Evolutionary conservation across 2,113 vertebrate species (phyloP).

Genomic region (Poeciliopsis turrubarensis): DNA sequence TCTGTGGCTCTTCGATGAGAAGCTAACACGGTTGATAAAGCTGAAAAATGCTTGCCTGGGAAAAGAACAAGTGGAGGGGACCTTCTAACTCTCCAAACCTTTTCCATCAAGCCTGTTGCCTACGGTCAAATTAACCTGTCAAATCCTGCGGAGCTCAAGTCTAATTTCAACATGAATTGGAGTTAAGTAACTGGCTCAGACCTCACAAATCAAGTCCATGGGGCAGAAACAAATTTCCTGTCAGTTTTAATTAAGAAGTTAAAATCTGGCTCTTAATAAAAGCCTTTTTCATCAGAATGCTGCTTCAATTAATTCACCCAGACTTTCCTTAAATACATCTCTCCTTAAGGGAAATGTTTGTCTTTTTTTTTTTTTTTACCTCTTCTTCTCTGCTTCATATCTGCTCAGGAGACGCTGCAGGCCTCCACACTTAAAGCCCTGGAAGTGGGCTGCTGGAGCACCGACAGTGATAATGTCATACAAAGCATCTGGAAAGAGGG

Average conservation of each 20-base stretch:
- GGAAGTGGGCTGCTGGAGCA: slow-evolving; percentile 94
- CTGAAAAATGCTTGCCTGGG: slow-evolving; percentile 21
- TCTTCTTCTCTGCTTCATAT: slow-evolving; percentile 94
- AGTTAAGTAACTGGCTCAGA: slow-evolving; percentile 35
- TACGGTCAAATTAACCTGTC: slow-evolving; percentile 61
- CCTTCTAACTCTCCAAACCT: slow-evolving; percentile 44
- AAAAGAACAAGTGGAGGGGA: slow-evolving; percentile 36
- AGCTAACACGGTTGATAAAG: slow-evolving; percentile 17
- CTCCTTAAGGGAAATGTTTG: background rate
- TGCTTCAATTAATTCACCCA: slow-evolving; percentile 28
- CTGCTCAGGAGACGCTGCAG: slow-evolving; percentile 90
- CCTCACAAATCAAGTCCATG: slow-evolving; percentile 40
- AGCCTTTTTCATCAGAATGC: slow-evolving; percentile 27
- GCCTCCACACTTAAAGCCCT: slow-evolving; percentile 96
- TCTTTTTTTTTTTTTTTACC: slow-evolving; percentile 81
- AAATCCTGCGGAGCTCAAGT: slow-evolving; percentile 29
- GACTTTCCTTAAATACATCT: background rate
- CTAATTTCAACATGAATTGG: slow-evolving; percentile 36
- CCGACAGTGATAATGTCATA: slow-evolving; percentile 96
- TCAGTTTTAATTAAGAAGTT: slow-evolving; percentile 52
- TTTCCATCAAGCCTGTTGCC: slow-evolving; percentile 51
- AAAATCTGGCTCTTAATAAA: slow-evolving; percentile 45
- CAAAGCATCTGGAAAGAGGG: slow-evolving; percentile 83
- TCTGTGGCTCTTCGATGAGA: slow-evolving; percentile 4
- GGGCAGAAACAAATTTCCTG: slow-evolving; percentile 47